Evolutionary conservation across 2,113 vertebrate species (phyloP).

Genomic region (Pseudopodoces humilis): DNA sequence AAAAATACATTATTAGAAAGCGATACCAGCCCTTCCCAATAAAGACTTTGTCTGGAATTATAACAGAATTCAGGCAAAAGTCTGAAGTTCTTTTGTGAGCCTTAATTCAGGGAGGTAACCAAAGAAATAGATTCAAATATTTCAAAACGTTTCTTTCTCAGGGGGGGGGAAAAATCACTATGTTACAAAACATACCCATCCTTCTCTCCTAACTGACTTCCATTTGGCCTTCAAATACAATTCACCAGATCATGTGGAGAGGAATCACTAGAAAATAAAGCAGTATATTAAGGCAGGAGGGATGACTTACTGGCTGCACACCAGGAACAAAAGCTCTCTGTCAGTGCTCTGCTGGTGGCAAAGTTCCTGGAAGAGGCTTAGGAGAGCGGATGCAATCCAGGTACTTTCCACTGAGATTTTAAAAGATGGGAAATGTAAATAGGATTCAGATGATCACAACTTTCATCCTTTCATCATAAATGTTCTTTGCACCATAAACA

Average conservation of each 20-base stretch:
- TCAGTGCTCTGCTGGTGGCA: not conserved
- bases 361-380: not conserved
- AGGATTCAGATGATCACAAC: not conserved
- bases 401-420: not conserved
- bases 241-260: not conserved
- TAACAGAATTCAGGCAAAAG: not conserved
- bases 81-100: not conserved
- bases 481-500: not conserved
- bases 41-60: not conserved
- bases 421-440: not conserved
- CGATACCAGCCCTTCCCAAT: not conserved
- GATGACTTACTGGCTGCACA: not conserved
- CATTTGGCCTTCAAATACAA: not conserved
- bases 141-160: not conserved
- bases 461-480: conserved; percentile 8
- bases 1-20: not conserved
- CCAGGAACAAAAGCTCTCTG: not conserved
- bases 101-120: not conserved
- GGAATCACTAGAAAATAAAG: not conserved
- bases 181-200: not conserved
- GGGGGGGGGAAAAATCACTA: not conserved
- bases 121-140: not conserved
- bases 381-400: not conserved
- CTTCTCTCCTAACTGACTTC: not conserved
- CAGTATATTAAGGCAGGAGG: not conserved